Percentiles rank a stretch among this genome's conserved stretches.
Conservation (phyloP, 2,888 invertebrate genomes). For the Aricia artaxerxes region DNA sequence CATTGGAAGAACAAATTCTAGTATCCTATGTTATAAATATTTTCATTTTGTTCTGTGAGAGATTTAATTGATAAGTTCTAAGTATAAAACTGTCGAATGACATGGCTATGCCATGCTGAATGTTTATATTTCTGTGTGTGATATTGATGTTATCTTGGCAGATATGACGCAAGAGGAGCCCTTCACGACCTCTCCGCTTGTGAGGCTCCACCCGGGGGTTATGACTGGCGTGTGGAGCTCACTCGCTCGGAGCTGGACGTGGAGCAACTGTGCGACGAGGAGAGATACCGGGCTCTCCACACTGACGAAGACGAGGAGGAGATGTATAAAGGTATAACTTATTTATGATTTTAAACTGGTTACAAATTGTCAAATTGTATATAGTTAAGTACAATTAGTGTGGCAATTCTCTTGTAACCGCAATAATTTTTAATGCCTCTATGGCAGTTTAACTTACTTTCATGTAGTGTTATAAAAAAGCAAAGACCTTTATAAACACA, state of each 20-base stretch:
- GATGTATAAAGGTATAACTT: constrained; percentile 90
- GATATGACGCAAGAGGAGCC: constrained; percentile 97
- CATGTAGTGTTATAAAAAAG: too few species aligned
- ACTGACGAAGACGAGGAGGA: constrained; percentile 93
- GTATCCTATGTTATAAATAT: neutral
- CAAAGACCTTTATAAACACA: too few species aligned
- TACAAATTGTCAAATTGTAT: too few species aligned
- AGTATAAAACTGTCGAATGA: neutral
- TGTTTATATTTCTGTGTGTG: constrained; percentile 31
- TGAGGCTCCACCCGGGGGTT: constrained; percentile 90
- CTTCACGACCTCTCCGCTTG: constrained; percentile 90
- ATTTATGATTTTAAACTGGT: neutral
- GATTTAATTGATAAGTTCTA: neutral
- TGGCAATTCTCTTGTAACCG: too few species aligned
- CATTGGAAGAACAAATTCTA: neutral
- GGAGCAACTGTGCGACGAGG: constrained; percentile 96
- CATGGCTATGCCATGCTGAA: neutral
- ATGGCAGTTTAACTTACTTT: too few species aligned
- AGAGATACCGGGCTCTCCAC: constrained; percentile 93
- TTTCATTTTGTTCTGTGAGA: neutral
- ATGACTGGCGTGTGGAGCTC: constrained; percentile 81
- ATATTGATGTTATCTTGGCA: constrained; percentile 65
- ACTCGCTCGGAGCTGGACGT: constrained; percentile 88
- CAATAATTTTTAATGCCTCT: too few species aligned
- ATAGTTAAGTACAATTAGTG: too few species aligned